Percentiles rank a stretch among this genome's conserved stretches.
Conservation (phyloP, 2,888 invertebrate genomes). For the Apotomis betuletana region DNA sequence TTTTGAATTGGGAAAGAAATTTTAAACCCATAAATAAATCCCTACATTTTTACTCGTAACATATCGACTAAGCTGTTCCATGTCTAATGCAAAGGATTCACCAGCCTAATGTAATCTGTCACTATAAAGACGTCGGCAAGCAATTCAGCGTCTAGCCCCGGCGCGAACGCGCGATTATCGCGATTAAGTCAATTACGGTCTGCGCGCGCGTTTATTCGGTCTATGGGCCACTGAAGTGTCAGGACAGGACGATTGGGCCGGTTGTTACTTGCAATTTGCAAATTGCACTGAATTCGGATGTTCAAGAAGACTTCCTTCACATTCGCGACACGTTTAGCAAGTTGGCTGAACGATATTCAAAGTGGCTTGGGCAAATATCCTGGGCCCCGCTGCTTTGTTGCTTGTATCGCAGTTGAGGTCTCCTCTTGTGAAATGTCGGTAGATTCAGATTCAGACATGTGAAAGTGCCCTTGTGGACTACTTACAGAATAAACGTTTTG, state of each 20-base stretch:
- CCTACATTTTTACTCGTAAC: neutral
- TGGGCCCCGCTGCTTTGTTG: too few species aligned
- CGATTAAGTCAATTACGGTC: conserved; percentile 30
- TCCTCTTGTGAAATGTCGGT: too few species aligned
- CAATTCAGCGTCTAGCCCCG: conserved; percentile 18
- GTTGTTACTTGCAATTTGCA: neutral
- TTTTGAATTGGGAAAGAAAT: too few species aligned
- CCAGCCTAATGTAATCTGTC: conserved; percentile 24
- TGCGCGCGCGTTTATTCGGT: conserved; percentile 13
- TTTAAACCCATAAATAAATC: neutral
- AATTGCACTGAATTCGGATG: neutral
- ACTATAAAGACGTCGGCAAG: conserved; percentile 13
- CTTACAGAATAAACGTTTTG: too few species aligned
- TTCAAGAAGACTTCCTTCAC: neutral
- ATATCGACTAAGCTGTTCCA: neutral
- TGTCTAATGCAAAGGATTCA: conserved; percentile 9
- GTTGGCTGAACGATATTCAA: too few species aligned
- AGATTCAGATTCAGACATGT: too few species aligned
- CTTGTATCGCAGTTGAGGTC: too few species aligned
- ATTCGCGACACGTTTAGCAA: too few species aligned
- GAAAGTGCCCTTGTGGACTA: too few species aligned
- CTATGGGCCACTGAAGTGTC: conserved; percentile 2
- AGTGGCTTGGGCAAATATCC: too few species aligned
- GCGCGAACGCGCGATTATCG: conserved; percentile 14
- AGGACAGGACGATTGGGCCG: neutral